phyloP scores from a whole-genome alignment of 2,797 vertebrate genomes.

The Etheostoma nigrum region DNA sequence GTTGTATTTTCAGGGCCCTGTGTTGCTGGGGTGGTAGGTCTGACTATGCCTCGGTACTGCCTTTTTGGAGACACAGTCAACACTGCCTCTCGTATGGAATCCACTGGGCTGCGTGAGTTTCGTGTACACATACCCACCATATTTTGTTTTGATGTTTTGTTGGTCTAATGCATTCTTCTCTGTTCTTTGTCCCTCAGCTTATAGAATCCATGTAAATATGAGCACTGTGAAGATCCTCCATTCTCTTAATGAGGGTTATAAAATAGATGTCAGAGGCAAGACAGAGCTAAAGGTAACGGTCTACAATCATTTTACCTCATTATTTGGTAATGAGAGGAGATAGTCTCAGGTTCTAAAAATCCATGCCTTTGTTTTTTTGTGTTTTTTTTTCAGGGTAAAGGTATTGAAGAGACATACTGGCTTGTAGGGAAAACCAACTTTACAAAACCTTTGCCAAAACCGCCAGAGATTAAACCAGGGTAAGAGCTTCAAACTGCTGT shows the following conservation, averaged over 20 bases:
- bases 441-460: slow-evolving; percentile 87
- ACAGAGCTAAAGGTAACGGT: slow-evolving; percentile 86
- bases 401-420: slow-evolving; percentile 89
- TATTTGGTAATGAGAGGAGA: background rate
- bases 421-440: slow-evolving; percentile 87
- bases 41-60: slow-evolving; percentile 91
- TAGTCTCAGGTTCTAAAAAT: background rate
- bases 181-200: slow-evolving; percentile 75
- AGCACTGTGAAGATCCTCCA: slow-evolving; percentile 86
- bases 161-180: background rate
- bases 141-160: background rate
- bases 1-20: slow-evolving; percentile 80
- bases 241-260: slow-evolving; percentile 87
- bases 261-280: slow-evolving; percentile 86
- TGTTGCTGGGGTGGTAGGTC: slow-evolving; percentile 89
- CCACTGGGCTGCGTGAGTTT: slow-evolving; percentile 88
- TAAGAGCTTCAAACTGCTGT: slow-evolving; percentile 64
- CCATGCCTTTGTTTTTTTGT: background rate
- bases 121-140: background rate
- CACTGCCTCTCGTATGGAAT: slow-evolving; percentile 92
- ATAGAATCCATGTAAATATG: slow-evolving; percentile 89
- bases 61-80: slow-evolving; percentile 92
- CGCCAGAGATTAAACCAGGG: slow-evolving; percentile 88
- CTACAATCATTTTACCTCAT: background rate
- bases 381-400: slow-evolving; percentile 83